These are phyloP conservation scores for Galaxea fascicularis DNA, from an alignment of 92 coral and sea anemone genomes.

Conservation along the genomic window DNA sequence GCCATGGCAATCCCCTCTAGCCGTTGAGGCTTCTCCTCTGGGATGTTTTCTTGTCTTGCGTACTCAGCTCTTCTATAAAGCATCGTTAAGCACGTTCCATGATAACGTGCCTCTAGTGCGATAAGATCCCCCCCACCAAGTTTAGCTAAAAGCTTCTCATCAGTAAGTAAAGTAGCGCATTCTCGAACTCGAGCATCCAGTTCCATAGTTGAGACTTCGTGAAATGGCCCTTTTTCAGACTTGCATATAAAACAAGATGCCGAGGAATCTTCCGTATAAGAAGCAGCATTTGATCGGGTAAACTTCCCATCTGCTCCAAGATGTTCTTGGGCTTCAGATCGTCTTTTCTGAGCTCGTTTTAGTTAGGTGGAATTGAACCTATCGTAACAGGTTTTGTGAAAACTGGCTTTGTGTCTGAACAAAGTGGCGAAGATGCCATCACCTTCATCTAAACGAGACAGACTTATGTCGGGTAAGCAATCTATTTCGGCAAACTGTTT, in stretches of 20 bases:
- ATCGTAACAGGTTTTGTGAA: conserved; percentile 63
- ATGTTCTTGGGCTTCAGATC: neutral
- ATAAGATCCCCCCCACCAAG: conserved; percentile 61
- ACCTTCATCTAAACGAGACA: conserved; percentile 44
- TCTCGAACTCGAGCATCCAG: conserved; percentile 53
- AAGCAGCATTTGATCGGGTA: conserved; percentile 60
- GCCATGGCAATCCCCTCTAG: conserved; percentile 73
- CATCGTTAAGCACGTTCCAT: conserved; percentile 31
- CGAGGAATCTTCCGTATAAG: neutral
- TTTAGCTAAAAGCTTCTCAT: conserved; percentile 59
- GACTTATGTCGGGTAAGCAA: conserved; percentile 20
- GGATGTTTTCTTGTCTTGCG: conserved; percentile 3
- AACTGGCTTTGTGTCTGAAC: conserved; percentile 38
- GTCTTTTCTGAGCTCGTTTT: conserved; percentile 42
- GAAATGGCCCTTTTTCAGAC: conserved; percentile 27
- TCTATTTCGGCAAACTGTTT: conserved; percentile 28
- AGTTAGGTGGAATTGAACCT: conserved; percentile 48
- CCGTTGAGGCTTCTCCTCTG: conserved; percentile 26
- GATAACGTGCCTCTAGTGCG: conserved; percentile 59
- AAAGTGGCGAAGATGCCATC: conserved; percentile 50
- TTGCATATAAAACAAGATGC: conserved; percentile 40
- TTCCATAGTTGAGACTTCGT: conserved; percentile 46
- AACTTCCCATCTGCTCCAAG: conserved; percentile 15
- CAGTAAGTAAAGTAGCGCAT: conserved; percentile 48
- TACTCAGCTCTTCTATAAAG: too few species aligned